phyloP scores from a whole-genome alignment of 1,140 invertebrate species.

The Batillaria attramentaria region DNA sequence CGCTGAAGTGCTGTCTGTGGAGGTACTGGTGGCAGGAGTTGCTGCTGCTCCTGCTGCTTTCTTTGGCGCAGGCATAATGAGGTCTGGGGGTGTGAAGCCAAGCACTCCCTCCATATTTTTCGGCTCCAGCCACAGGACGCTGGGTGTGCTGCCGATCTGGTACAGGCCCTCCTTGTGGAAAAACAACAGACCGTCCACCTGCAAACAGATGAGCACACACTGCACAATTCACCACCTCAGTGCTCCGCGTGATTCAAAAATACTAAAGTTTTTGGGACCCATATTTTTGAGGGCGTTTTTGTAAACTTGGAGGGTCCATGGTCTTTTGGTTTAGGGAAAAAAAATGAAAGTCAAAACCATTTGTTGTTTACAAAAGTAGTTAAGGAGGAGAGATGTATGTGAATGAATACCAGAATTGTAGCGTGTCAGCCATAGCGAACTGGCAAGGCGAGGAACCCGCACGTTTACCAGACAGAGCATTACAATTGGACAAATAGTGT shows the following conservation, averaged over 20 bases:
- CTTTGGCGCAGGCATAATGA: slow-evolving; percentile 3
- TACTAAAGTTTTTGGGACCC: not conserved
- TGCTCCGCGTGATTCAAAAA: not conserved
- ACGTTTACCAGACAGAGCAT: too few relatives aligned
- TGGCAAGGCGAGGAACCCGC: too few relatives aligned
- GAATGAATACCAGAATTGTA: too few relatives aligned
- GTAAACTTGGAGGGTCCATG: too few relatives aligned
- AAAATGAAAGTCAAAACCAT: too few relatives aligned
- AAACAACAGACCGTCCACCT: slow-evolving; percentile 39
- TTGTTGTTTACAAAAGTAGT: too few relatives aligned
- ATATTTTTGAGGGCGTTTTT: not conserved
- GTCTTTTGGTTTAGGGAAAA: too few relatives aligned
- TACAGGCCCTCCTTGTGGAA: slow-evolving; percentile 25
- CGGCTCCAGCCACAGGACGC: slow-evolving; percentile 29
- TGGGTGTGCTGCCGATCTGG: not conserved
- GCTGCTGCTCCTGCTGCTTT: not conserved
- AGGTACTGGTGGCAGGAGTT: not conserved
- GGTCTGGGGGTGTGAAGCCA: slow-evolving; percentile 25
- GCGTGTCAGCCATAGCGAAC: too few relatives aligned
- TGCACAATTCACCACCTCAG: not conserved
- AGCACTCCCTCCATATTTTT: slow-evolving; percentile 33
- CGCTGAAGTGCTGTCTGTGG: not conserved
- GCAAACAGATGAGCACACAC: not conserved
- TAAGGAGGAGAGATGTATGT: too few relatives aligned
- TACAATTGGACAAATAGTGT: too few relatives aligned